Evolutionary conservation across 2,888 invertebrate species (phyloP), one percentile per base, ranked within the genome.

Genomic region (Deilephila porcellus): DNA sequence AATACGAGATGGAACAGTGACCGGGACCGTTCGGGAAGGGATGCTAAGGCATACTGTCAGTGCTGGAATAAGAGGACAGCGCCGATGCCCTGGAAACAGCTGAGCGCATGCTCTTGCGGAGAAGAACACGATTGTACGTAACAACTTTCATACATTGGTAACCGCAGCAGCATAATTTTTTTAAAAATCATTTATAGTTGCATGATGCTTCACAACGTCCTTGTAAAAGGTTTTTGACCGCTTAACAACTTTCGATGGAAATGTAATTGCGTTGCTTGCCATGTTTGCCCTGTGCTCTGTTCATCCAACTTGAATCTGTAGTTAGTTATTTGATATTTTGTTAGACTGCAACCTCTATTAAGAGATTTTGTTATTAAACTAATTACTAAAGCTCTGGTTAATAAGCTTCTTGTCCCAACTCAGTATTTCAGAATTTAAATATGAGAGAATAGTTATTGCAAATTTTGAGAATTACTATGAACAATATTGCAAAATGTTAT

Each of bases 101-200:
- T 88, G 72, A 84, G 82, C 59, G 81, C 79, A 3, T 96, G 96
- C 82, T 82, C 86, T n/a, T 96, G 96, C 82, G 95, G 95, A 5
- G 95, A 96, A 85, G 93, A 95, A 53, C 83, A 88, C 72, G 87
- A 91, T 72, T 85, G 95, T 95, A 83, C 84, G 87, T 81, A 45
- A 45, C 45, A 11, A 45, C 11, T 45, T 45, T 45, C 11, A 45
- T 14, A 3, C 45, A 45, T 11, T 45, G 1, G 11, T 45, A 45
- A 11, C 45, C 45, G 45, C 45, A 14, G 11, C 4, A 14, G 14
- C 45, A 45, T 45, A 20, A 63, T 37, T 53, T 45, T 64, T 37
- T 53, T 25, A 17, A 11, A 17, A 72, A 45, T 25, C 52, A 62
- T 20, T 53, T 25, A 60, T 29, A 14, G 52, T 19, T 53, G 29